Evolutionary conservation across 2,888 invertebrate genomes (phyloP), one percentile per base, ranked within the genome.

Genomic region (Melinaea marsaeus): DNA sequence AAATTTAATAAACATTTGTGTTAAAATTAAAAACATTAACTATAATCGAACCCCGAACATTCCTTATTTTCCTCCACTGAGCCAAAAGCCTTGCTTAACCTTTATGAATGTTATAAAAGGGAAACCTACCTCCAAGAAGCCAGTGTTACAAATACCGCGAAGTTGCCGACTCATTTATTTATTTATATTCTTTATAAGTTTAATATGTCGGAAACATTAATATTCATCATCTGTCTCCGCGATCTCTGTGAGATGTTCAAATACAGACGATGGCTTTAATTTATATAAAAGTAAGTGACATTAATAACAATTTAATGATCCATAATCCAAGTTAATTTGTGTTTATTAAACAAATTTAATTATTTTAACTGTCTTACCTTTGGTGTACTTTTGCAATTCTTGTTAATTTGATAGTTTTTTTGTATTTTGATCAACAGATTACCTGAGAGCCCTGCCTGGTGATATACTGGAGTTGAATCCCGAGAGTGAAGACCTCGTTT

Each of bases 121-220:
- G 51, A 32, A 32, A 51, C 32, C 2, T 6, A 32, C 51, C 6
- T 51, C 11, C 7, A 51, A 32, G 5, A 51, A 51, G 51, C 32
- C 51, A 51, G 51, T 51, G 9, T 51, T 51, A 51, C 9, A 3
- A 7, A 9, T 4, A 32, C 11, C 22, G 32, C 51, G 51, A 11
- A 55, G 58, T 58, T 58, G 58, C 55, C 62, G 55, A 61, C 47
- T 61, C 57, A 61, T 61, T 61, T 22, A 22, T 22, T 22, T 22
- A 22, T 22, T 22, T 22, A 22, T 22, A 57, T 42, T 61, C 61
- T 62, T 62, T 58, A 62, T 62, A 62, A 62, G n/a, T 58, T 62
- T 62, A 58, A 62, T 62, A 55, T 58, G 58, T 46, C 55, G 62
- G 47, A 46, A 55, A 58, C 62, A 55, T 62, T 62, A 55, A 58